Evolutionary conservation across 1,140 invertebrate species (phyloP).

Genomic region (Glossosoma conforme): DNA sequence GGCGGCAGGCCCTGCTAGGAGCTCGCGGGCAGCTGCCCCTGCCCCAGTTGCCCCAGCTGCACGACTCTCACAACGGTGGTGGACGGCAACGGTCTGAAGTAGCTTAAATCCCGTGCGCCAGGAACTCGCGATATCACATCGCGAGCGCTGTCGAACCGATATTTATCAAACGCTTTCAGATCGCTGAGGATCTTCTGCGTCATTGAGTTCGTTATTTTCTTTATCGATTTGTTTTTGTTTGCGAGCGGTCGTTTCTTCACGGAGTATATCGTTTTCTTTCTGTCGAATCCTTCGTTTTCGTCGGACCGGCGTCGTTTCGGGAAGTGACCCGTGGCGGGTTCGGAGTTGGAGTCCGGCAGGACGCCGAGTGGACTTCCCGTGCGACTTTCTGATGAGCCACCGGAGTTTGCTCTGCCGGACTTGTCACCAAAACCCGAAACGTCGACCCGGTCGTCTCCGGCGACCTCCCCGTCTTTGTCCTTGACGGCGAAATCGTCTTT

Average conservation of each 20-base stretch:
- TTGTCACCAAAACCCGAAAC: constrained; percentile 50
- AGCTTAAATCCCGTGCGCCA: constrained; percentile 35
- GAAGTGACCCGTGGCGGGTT: constrained; percentile 34
- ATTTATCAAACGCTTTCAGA: no score
- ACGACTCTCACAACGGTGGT: constrained; percentile 42
- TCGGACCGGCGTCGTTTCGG: neutral
- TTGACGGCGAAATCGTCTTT: constrained; percentile 7
- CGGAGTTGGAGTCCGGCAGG: constrained; percentile 53
- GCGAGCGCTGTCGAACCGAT: neutral
- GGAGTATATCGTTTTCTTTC: neutral
- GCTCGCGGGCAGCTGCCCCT: no score
- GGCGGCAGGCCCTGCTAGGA: no score
- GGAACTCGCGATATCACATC: constrained; percentile 25
- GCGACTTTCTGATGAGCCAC: constrained; percentile 40
- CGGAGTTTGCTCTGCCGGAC: constrained; percentile 51
- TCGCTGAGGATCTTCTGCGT: no score
- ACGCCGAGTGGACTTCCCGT: constrained; percentile 47
- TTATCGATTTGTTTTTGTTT: constrained; percentile 1
- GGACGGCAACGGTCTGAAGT: constrained; percentile 35
- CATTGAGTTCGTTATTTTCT: no score
- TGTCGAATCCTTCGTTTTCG: neutral
- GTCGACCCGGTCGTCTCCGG: neutral
- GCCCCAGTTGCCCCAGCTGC: constrained; percentile 43
- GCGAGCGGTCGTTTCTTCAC: constrained; percentile 6
- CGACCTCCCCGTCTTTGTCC: constrained; percentile 2